These are phyloP conservation scores for Pseudolaguvia tuberculata DNA, from an alignment of 2,113 vertebrate species.

Conservation along the genomic window DNA sequence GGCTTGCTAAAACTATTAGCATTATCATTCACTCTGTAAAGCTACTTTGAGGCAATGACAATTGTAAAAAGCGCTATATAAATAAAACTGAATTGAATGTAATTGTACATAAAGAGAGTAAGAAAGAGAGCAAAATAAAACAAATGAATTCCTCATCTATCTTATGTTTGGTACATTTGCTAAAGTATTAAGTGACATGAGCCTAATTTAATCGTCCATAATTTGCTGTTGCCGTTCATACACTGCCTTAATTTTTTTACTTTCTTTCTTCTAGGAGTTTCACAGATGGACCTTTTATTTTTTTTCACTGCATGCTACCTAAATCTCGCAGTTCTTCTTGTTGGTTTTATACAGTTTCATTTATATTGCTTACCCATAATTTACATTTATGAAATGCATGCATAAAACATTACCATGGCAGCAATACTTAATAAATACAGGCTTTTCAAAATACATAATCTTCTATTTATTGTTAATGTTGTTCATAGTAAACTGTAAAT, in stretches of 20 bases:
- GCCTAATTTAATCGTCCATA: constrained; percentile 3
- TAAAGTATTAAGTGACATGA: not conserved
- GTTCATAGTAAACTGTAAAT: not conserved
- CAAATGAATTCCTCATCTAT: too few species aligned
- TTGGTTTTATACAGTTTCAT: constrained; percentile 1
- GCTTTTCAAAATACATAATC: too few species aligned
- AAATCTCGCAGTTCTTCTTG: constrained; percentile 33
- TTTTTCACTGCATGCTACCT: constrained; percentile 36
- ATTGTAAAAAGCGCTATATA: too few species aligned
- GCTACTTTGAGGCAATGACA: too few species aligned
- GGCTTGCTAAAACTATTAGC: too few species aligned
- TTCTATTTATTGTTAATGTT: too few species aligned
- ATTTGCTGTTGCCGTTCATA: constrained; percentile 38
- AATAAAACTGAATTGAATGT: too few species aligned
- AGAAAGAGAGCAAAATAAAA: too few species aligned
- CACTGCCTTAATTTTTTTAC: not conserved
- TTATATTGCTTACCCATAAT: not conserved
- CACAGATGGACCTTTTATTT: constrained; percentile 30
- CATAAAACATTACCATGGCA: not conserved
- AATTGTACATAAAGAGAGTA: too few species aligned
- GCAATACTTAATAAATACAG: not conserved
- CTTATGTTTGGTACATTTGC: not conserved
- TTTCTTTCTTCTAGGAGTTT: constrained; percentile 19
- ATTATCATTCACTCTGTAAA: too few species aligned
- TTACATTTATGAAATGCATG: not conserved